Evolutionary conservation across 2,888 invertebrate genomes (phyloP), one percentile per base, ranked within the genome.

Genomic region (Amphipoea lucens): DNA sequence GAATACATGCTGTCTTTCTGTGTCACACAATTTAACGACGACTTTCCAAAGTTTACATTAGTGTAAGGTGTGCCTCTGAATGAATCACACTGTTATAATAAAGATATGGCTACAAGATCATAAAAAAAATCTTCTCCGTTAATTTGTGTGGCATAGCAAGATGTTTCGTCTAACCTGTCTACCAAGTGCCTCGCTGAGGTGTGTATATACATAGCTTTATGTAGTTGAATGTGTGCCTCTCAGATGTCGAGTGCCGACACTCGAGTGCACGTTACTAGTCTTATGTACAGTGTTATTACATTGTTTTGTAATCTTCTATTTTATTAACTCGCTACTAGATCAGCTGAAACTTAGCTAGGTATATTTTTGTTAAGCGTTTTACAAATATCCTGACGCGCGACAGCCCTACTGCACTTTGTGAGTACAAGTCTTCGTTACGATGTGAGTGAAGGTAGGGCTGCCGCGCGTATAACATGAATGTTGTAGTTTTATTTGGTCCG

Each of bases 301-400:
- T 95, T 92, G 94, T 95, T 95, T 95, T 95, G 93, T 95, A 95
- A 93, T 94, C 92, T 92, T 94, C 92, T 95, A 94, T 95, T 94
- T 93, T 94, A 94, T 93, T 91, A 91, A 91, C 90, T 92, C 89
- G 91, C 91, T 92, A 92, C 90, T 91, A 92, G 91, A 84, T 87
- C 89, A 90, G 91, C 92, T 90, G 90, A 91, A 91, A 91, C 89
- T 92, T 95, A 95, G 94, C 93, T 95, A 94, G 94, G 92, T 95
- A 94, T 96, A 95, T 95, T 95, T 95, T 95, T 95, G 95, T 96
- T 96, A 95, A 92, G 93, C 92, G 92, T 94, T 93, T 94, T 94
- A 93, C 92, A 90, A 89, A 88, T 83, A 82, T 89, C 78, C 79
- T 78, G 54, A 45, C 63, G 68, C 45, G 78, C 57, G 87, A 7